A percentile compares a stretch with the other conserved stretches of the same genome.
Evolutionary conservation across 2,113 vertebrate species (phyloP).

Genomic region (Pollimyrus isidori): DNA sequence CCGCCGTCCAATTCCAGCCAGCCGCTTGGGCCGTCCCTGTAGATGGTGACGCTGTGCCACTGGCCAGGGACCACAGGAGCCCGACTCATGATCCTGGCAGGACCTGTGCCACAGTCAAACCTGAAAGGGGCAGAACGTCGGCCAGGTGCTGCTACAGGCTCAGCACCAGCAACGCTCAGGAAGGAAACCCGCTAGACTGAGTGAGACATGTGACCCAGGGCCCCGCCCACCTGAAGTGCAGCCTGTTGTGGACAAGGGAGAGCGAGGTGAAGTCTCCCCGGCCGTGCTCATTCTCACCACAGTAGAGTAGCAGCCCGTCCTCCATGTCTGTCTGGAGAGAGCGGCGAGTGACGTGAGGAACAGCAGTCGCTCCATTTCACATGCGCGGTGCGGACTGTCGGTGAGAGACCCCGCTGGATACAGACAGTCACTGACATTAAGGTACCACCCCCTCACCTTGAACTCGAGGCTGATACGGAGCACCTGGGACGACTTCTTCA

Average conservation of each 20-base stretch:
- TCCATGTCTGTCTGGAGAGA: slow-evolving; percentile 57
- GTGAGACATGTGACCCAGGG: background rate
- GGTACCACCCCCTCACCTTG: slow-evolving; percentile 51
- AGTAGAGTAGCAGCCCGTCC: slow-evolving; percentile 69
- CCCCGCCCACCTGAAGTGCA: slow-evolving; percentile 68
- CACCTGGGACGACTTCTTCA: slow-evolving; percentile 71
- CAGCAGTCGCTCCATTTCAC: background rate
- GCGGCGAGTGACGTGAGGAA: background rate
- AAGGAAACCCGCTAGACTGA: background rate
- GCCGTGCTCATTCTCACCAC: slow-evolving; percentile 68
- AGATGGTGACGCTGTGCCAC: slow-evolving; percentile 58
- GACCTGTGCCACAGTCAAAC: slow-evolving; percentile 72
- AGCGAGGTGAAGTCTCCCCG: slow-evolving; percentile 70
- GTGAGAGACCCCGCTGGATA: background rate
- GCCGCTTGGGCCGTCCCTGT: slow-evolving; percentile 58
- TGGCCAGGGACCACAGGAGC: slow-evolving; percentile 57
- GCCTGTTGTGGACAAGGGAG: slow-evolving; percentile 52
- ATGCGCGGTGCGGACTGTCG: background rate
- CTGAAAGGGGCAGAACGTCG: slow-evolving; percentile 36
- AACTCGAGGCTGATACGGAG: slow-evolving; percentile 73
- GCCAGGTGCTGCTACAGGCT: background rate
- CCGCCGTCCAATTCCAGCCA: slow-evolving; percentile 58
- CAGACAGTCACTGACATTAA: background rate
- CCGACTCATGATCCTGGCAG: slow-evolving; percentile 55
- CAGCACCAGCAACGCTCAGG: background rate